Evolutionary conservation across 2,797 vertebrate genomes (phyloP), one percentile per base, ranked within the genome.

Genomic region (Acestrorhynchus altus): DNA sequence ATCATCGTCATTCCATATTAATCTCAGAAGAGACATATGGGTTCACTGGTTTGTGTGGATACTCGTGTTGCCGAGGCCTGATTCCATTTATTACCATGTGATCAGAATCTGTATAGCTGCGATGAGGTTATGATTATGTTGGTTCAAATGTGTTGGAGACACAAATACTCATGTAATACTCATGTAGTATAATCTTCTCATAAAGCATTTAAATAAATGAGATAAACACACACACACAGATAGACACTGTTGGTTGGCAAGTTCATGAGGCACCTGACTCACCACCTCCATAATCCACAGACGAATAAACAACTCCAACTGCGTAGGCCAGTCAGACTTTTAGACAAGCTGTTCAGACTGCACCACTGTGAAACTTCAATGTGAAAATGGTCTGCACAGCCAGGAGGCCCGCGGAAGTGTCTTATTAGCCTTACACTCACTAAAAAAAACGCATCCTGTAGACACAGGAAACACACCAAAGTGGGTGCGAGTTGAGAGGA

Each of bases 371-470:
- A 60, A 18, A 6, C 31, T 35, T 35, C 6, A n/a, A 35, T 6
- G 6, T 52, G 13, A 11, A 52, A 51, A 35, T 24, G 4, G 44
- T 57, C 28, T 18, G 24, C 59, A 9, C 66, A 60, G 26, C 68
- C 42, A 60, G 31, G 31, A 2, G 31, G 31, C 31, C 31, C 1
- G 61, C n/a, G 47, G 40, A 66, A 68, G 40, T 44, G 13, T 65
- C n/a, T 44, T 65, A 65, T 26, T 68, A 49, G 46, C 8, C 65
- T 51, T 28, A 49, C 9, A 16, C 65, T 51, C 4, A 51, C 59
- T 72, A 64, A 72, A 72, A 44, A 70, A 47, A 39, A 47, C 65
- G 57, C 76, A 81, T 83, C 82, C 79, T 78, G 68, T 59, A 71
- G 16, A n/a, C 15, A 52, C 66, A 80, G 75, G 47, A 83, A 81